Conservation (phyloP, 1,140 invertebrate genomes). For the Anadara kagoshimensis region DNA sequence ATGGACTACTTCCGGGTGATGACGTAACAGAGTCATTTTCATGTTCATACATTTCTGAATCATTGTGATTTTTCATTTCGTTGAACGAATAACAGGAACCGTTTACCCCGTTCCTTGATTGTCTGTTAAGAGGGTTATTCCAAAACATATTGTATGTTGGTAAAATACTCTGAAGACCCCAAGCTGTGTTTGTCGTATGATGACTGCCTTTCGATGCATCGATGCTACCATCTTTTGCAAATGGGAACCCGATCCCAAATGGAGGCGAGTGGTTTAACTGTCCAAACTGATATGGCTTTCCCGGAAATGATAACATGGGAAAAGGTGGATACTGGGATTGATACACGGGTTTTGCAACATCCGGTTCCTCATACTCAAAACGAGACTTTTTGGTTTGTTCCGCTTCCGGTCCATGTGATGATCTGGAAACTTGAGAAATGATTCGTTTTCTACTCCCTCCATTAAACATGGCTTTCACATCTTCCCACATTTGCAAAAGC, state of each 20-base stretch:
- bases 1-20: conserved; percentile 31
- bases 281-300: conserved; percentile 44
- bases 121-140: conserved; percentile 40
- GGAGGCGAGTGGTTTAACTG: conserved; percentile 37
- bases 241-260: conserved; percentile 35
- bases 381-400: background rate
- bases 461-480: conserved; percentile 99
- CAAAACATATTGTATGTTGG: conserved; percentile 53
- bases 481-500: conserved; percentile 80
- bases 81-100: conserved; percentile 26
- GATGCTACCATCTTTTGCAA: conserved; percentile 19
- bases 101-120: conserved; percentile 14
- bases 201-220: conserved; percentile 19
- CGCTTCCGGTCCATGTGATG: background rate
- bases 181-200: conserved; percentile 22
- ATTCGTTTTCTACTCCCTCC: conserved; percentile 94
- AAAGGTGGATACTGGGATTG: conserved; percentile 41
- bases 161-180: conserved; percentile 35
- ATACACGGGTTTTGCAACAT: conserved; percentile 28
- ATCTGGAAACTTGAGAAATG: conserved; percentile 65
- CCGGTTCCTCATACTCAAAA: background rate
- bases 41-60: background rate
- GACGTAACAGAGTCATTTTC: conserved; percentile 23
- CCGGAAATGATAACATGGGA: conserved; percentile 42
- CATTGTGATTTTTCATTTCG: background rate